phyloP scores from a whole-genome alignment of 2,797 vertebrate genomes.

The Myotis vivesi region DNA sequence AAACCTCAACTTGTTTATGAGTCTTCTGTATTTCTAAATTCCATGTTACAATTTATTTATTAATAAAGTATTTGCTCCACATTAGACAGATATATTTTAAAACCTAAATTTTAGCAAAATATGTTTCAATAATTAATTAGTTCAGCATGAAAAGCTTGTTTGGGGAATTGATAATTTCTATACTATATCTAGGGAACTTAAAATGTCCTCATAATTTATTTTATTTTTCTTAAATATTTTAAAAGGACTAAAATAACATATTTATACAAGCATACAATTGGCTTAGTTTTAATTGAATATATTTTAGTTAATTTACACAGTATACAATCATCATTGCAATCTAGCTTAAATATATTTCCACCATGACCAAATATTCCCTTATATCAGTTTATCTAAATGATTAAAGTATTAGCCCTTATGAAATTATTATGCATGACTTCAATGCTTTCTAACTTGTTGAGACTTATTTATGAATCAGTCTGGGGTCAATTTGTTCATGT shows the following conservation, averaged over 20 bases:
- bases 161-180: not conserved
- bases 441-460: not conserved
- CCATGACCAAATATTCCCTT: not conserved
- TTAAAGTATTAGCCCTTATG: not conserved
- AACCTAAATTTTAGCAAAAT: not conserved
- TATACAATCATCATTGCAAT: not conserved
- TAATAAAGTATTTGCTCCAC: not conserved
- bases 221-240: not conserved
- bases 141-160: not conserved
- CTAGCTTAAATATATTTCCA: not conserved
- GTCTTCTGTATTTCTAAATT: not conserved
- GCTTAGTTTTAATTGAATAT: not conserved
- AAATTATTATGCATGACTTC: not conserved
- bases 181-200: not conserved
- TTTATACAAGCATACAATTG: not conserved
- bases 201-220: not conserved
- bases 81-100: not conserved
- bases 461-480: not conserved
- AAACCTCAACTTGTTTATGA: not conserved
- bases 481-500: not conserved
- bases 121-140: not conserved
- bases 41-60: not conserved
- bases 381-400: not conserved
- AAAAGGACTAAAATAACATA: not conserved
- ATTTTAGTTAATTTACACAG: not conserved